These are phyloP conservation scores for Cyclophora punctaria DNA, from an alignment of 2,888 invertebrate genomes.

Conservation along the genomic window DNA sequence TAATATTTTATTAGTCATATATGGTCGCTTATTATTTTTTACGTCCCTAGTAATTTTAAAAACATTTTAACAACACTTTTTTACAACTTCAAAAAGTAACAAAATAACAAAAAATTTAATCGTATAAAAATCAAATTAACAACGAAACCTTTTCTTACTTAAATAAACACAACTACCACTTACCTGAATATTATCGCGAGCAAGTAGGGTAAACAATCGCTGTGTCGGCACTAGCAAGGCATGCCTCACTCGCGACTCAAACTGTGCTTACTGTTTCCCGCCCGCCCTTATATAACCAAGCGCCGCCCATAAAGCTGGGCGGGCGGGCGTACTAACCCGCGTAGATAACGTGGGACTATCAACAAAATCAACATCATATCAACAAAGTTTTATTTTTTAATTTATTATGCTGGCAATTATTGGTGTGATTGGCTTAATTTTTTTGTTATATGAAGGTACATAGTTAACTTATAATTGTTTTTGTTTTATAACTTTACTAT, in stretches of 20 bases:
- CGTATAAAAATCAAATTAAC: background rate
- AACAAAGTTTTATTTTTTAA: conserved; percentile 4
- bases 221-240: background rate
- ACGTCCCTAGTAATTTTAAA: too few species aligned
- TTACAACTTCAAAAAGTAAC: too few species aligned
- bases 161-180: conserved; percentile 2
- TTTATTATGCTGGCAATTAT: background rate
- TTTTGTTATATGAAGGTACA: too few species aligned
- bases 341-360: conserved; percentile 8
- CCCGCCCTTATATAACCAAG: conserved; percentile 22
- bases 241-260: conserved; percentile 10
- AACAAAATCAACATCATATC: too few species aligned
- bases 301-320: conserved; percentile 19
- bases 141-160: background rate
- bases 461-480: too few species aligned
- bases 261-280: conserved; percentile 17
- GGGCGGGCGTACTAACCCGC: conserved; percentile 13
- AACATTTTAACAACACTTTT: too few species aligned
- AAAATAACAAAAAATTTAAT: too few species aligned
- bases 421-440: too few species aligned
- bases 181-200: conserved; percentile 10
- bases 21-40: too few species aligned
- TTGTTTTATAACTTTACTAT: too few species aligned
- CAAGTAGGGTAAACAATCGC: too few species aligned
- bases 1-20: too few species aligned